These are phyloP conservation scores for Linepithema humile DNA, from an alignment of 1,140 invertebrate genomes.

Conservation along the genomic window DNA sequence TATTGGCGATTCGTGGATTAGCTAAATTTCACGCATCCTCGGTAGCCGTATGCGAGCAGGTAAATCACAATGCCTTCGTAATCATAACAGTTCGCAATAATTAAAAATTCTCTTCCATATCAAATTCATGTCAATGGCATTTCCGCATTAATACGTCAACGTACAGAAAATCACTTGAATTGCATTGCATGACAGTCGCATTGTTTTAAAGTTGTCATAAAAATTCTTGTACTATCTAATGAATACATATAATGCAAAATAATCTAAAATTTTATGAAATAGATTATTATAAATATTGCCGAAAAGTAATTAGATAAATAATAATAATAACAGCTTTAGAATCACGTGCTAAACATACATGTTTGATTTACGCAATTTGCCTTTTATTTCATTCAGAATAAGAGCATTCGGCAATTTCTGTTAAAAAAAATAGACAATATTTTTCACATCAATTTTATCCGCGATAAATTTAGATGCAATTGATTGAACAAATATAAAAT, in stretches of 20 bases:
- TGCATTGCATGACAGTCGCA: not conserved
- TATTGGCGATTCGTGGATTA: constrained; percentile 84
- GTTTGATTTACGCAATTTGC: not conserved
- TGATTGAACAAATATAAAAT: not conserved
- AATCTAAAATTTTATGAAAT: not conserved
- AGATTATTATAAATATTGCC: not conserved
- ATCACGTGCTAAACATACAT: too few species aligned
- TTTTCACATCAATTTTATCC: not conserved
- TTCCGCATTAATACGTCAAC: not conserved
- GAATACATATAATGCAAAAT: not conserved
- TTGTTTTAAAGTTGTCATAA: not conserved
- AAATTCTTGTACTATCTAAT: not conserved
- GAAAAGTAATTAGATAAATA: too few species aligned
- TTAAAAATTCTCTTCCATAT: not conserved
- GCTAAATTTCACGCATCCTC: constrained; percentile 86
- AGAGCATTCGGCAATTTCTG: not conserved
- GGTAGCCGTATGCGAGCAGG: constrained; percentile 84
- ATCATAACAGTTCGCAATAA: not conserved
- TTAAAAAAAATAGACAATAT: not conserved
- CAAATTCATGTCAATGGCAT: not conserved
- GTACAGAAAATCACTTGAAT: not conserved
- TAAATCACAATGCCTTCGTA: constrained; percentile 54
- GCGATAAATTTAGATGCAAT: not conserved
- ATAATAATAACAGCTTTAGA: too few species aligned
- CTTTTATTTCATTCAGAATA: not conserved